These are phyloP conservation scores for Oryctes rhinoceros DNA, from an alignment of 1,140 invertebrate species.

Conservation along the genomic window DNA sequence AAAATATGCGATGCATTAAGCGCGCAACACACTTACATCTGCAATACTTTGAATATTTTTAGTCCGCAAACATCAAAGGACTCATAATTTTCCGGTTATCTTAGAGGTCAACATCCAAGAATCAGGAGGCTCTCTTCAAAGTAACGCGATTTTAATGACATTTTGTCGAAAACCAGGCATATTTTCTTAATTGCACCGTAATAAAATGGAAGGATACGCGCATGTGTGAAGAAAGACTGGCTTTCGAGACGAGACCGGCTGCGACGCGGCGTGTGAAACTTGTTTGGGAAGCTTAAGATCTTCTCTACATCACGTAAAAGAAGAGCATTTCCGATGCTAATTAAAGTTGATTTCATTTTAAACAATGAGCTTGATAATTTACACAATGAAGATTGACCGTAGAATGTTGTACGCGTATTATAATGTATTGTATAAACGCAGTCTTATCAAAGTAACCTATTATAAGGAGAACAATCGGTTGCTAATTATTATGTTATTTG, in stretches of 20 bases:
- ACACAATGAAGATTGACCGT: not conserved
- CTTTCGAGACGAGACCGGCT: not conserved
- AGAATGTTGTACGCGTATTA: not conserved
- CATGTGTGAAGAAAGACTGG: conserved; percentile 8
- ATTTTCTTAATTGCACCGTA: not conserved
- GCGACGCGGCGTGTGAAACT: not conserved
- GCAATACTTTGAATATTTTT: too few relatives aligned
- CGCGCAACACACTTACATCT: too few relatives aligned
- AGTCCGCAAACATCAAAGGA: too few relatives aligned
- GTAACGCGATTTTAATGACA: too few relatives aligned
- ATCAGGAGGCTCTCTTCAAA: too few relatives aligned
- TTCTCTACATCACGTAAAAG: not conserved
- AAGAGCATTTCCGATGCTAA: not conserved
- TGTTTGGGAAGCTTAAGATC: not conserved
- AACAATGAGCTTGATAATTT: conserved; percentile 4
- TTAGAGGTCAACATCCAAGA: too few relatives aligned
- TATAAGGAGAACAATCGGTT: not conserved
- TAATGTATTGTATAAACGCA: conserved; percentile 2
- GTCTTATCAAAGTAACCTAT: not conserved
- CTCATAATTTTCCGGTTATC: too few relatives aligned
- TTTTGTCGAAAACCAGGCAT: not conserved
- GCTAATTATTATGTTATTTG: conserved; percentile 4
- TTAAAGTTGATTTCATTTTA: not conserved
- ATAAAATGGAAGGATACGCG: conserved; percentile 6
- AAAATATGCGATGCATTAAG: too few relatives aligned